phyloP scores from a whole-genome alignment of 2,113 vertebrate genomes.

The Piliocolobus tephrosceles region DNA sequence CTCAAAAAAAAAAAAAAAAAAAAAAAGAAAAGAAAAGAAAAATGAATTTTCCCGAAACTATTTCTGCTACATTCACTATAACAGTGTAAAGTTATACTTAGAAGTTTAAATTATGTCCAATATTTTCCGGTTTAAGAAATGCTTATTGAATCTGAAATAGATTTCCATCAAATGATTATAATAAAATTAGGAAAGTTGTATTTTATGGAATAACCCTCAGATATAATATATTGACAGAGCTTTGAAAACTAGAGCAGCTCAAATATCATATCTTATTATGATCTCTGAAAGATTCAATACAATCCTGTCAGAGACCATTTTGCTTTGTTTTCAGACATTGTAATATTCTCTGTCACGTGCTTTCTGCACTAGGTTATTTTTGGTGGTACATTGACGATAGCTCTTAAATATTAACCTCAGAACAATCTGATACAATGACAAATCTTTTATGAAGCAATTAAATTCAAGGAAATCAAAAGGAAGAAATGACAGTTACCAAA shows the following conservation, averaged over 20 bases:
- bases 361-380: neutral
- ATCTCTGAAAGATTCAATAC: neutral
- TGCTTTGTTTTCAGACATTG: neutral
- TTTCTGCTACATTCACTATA: neutral
- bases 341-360: neutral
- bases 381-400: neutral
- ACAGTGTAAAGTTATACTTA: neutral
- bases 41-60: neutral
- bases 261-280: neutral
- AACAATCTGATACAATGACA: neutral
- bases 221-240: neutral
- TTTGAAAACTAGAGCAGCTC: neutral
- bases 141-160: neutral
- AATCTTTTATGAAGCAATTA: conserved; percentile 53
- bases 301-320: neutral
- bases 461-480: conserved; percentile 43
- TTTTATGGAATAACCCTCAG: neutral
- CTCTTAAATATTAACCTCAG: conserved; percentile 2
- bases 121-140: conserved; percentile 8
- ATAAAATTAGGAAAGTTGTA: neutral
- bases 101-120: neutral
- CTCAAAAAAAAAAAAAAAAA: too few relatives aligned
- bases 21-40: neutral
- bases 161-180: neutral
- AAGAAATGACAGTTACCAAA: conserved; percentile 31